Base-by-base conservation (phyloP, 2,113 vertebrate genomes). In the Festucalex cinctus region DNA sequence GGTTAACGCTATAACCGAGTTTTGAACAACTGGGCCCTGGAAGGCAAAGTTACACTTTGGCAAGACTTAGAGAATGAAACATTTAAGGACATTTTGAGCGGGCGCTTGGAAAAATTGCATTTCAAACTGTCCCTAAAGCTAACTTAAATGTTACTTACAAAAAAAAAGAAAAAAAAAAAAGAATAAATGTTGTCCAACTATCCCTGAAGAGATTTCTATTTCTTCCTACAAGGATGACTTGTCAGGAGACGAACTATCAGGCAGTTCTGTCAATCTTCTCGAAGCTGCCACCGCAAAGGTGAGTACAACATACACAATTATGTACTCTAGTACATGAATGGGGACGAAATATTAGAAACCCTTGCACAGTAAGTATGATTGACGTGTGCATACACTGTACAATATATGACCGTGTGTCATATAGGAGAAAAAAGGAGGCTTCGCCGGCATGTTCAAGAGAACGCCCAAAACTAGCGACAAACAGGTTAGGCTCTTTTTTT, bases 341-440 rank as follows among this genome's bases (percentile, higher is more conserved):
- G 17, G 44, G 16, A 49, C n/a, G n/a, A n/a, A n/a, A 26, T 7
- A 12, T 54, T 54, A 14, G 20, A 13, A 32, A 28, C 14, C 3
- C 57, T 24, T 24, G 20, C n/a, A 13, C n/a, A 24, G n/a, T 6
- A 43, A 6, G 41, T 44, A 10, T 44, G 14, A 46, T 12, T 3
- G 9, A 9, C 17, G 14, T 9, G 10, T 64, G 36, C 5, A 0
- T 0, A 1, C 9, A 32, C 8, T 56, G 19, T 12, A 0, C 35
- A 41, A 39, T 35, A 5, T 22, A 17, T 13, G 1, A 46, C 53
- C 35, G 60, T 24, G 6, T 63, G 14, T 56, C 20, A 1, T 19
- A 53, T 66, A 89, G 86, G 86, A 89, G 65, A 84, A 73, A 20
- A 88, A 78, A 74, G 65, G 35, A 9, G 66, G 73, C 1, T 79